Conservation (phyloP, 2,888 invertebrate species). For the Rotaria macrura region DNA sequence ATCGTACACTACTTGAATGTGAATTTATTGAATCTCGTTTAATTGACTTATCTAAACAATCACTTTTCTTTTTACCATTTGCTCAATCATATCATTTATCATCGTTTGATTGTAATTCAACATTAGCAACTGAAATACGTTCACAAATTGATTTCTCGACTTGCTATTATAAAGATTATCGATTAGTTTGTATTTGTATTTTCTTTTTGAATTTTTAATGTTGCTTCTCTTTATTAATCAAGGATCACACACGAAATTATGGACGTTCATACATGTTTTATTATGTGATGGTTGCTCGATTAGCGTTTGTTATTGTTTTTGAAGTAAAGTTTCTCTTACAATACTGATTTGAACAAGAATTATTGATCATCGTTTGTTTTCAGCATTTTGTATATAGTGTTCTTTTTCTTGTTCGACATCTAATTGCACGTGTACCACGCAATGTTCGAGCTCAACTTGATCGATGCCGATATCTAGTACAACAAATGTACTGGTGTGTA, state of each 20-base stretch:
- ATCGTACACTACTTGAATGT: constrained; percentile 12
- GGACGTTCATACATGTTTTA: constrained; percentile 22
- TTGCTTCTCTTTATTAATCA: neutral
- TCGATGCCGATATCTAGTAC: constrained; percentile 16
- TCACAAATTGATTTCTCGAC: neutral
- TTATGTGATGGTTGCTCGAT: constrained; percentile 30
- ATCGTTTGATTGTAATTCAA: neutral
- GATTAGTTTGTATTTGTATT: neutral
- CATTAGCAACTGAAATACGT: neutral
- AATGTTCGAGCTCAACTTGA: neutral
- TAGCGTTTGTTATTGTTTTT: constrained; percentile 32
- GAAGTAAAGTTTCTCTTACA: neutral
- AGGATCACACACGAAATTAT: neutral
- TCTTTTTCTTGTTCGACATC: constrained; percentile 5
- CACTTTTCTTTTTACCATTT: neutral
- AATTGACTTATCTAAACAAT: neutral
- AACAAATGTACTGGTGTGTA: constrained; percentile 8
- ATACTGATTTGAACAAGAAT: too few relatives aligned
- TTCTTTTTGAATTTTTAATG: neutral
- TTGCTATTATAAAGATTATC: neutral
- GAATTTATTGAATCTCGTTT: neutral
- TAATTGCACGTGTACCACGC: neutral
- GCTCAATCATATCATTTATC: neutral
- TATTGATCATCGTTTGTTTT: neutral
- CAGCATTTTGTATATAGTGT: neutral